phyloP scores from a whole-genome alignment of 1,140 invertebrate genomes.

The Sminthurides bifidus region DNA sequence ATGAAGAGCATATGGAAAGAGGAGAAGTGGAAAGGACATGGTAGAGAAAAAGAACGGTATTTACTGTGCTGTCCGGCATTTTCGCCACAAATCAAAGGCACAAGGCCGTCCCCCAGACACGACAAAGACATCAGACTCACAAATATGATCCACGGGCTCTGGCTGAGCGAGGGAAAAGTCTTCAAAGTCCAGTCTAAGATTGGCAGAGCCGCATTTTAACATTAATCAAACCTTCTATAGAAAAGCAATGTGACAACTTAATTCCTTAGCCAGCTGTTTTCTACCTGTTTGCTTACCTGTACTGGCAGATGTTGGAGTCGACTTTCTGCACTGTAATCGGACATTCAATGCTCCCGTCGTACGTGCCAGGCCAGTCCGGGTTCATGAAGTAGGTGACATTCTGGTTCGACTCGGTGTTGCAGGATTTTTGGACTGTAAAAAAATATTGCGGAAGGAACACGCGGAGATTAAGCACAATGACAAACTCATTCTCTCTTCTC shows the following conservation, averaged over 20 bases:
- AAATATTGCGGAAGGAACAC: constrained; percentile 6
- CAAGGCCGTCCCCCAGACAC: constrained; percentile 31
- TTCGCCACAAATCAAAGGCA: constrained; percentile 33
- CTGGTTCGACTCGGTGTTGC: constrained; percentile 43
- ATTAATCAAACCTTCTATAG: neutral
- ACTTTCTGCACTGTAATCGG: constrained; percentile 66
- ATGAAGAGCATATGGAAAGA: neutral
- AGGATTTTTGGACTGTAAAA: constrained; percentile 46
- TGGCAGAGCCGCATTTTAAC: neutral
- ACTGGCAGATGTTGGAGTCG: constrained; percentile 64
- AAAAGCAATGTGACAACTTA: neutral
- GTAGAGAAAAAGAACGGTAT: too few species aligned
- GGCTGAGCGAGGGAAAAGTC: constrained; percentile 32
- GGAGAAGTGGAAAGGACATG: too few species aligned
- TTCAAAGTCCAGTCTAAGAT: constrained; percentile 33
- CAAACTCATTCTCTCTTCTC: too few species aligned
- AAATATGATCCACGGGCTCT: constrained; percentile 32
- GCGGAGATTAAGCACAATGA: too few species aligned
- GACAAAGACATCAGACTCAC: constrained; percentile 32
- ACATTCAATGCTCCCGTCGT: constrained; percentile 64
- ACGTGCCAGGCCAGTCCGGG: constrained; percentile 43
- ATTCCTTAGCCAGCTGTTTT: too few species aligned
- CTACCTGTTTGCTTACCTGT: constrained; percentile 51
- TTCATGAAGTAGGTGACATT: constrained; percentile 49
- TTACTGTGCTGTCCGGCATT: constrained; percentile 34